Conservation (phyloP, 2,797 vertebrate genomes). For the Syngnathus rostellatus region DNA sequence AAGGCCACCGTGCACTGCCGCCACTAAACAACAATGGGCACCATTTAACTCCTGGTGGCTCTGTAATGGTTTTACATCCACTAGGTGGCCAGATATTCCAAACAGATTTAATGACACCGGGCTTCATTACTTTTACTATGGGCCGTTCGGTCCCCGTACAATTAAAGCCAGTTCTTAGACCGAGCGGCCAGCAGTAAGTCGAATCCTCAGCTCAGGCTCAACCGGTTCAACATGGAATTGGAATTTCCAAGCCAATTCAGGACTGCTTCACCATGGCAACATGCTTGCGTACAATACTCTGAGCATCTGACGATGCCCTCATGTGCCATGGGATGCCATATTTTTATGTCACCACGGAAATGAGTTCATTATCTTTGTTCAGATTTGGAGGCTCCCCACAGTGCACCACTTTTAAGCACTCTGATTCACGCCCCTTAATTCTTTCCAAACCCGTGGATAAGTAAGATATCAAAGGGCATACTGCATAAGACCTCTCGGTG, state of each 20-base stretch:
- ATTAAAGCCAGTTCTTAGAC: neutral
- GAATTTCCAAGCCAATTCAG: no score
- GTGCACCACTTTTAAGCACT: no score
- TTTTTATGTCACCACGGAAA: no score
- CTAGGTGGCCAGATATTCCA: neutral
- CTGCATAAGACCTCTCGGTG: slow-evolving; percentile 1
- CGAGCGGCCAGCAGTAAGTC: neutral
- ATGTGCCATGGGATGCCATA: no score
- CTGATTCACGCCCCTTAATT: neutral
- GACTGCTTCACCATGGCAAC: no score
- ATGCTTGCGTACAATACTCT: no score
- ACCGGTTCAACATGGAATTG: no score
- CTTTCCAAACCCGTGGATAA: neutral
- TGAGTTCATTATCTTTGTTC: no score
- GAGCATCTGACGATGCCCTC: no score
- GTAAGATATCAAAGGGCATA: slow-evolving; percentile 9
- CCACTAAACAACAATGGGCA: neutral
- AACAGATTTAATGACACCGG: neutral
- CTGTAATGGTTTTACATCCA: neutral
- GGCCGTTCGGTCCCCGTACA: neutral
- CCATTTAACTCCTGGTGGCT: neutral
- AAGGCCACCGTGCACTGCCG: neutral
- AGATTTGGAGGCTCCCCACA: no score
- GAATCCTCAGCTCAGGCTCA: neutral
- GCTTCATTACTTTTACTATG: neutral